Conservation (phyloP, 1,140 invertebrate genomes). For the Phenacoccus solenopsis region DNA sequence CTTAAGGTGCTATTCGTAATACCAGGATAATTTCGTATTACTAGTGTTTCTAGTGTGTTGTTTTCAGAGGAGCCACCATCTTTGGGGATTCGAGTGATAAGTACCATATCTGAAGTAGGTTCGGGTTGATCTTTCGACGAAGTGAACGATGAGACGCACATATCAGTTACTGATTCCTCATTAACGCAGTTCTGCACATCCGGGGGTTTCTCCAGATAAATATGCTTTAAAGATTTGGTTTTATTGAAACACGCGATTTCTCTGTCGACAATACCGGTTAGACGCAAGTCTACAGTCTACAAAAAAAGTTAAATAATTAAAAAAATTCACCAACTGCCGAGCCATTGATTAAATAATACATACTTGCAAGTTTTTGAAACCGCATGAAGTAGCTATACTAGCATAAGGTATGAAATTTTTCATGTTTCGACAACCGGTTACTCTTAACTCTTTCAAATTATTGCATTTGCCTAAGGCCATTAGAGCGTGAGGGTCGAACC, state of each 20-base stretch:
- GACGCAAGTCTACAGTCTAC: constrained; percentile 48
- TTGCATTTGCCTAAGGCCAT: constrained; percentile 54
- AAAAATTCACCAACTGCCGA: neutral
- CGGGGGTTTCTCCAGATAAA: constrained; percentile 43
- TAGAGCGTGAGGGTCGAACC: constrained; percentile 53
- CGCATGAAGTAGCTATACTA: constrained; percentile 54
- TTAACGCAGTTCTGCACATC: neutral
- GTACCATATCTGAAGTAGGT: neutral
- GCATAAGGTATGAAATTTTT: constrained; percentile 59
- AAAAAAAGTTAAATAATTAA: constrained; percentile 19
- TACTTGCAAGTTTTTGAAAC: constrained; percentile 52
- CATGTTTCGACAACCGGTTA: constrained; percentile 47
- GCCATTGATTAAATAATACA: constrained; percentile 14
- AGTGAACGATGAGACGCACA: constrained; percentile 21
- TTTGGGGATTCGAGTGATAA: constrained; percentile 32
- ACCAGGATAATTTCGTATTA: constrained; percentile 43
- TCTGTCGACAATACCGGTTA: constrained; percentile 49
- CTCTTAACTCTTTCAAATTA: constrained; percentile 41
- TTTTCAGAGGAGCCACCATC: constrained; percentile 20
- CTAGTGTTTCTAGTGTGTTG: constrained; percentile 27
- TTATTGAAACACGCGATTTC: constrained; percentile 53
- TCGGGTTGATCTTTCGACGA: neutral
- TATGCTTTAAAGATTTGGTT: constrained; percentile 42
- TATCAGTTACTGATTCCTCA: constrained; percentile 21
- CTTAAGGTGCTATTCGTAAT: constrained; percentile 49